Evolutionary conservation across 1,140 invertebrate genomes (phyloP), one percentile per base, ranked within the genome.

Genomic region (Drosophila kanapiae): DNA sequence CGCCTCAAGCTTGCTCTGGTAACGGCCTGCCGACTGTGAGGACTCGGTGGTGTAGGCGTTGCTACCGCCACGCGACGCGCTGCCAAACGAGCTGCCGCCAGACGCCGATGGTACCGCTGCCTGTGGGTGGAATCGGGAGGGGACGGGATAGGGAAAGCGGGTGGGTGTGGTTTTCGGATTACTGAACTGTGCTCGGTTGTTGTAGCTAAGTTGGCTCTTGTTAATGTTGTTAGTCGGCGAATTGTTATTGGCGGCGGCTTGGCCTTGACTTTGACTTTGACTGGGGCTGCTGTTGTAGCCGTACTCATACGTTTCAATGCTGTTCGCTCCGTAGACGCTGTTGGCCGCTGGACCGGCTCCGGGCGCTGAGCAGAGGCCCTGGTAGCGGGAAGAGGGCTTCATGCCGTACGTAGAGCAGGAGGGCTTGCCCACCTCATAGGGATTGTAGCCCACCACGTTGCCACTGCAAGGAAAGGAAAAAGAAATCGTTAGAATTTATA

Each of bases 361-460:
- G 1, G 91, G 83, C 31, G 88, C 85, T 38, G 82, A 75, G 93
- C 96, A 97, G 35, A 97, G 94, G 51, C 96, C 96, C 57, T 95
- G 94, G 91, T 96, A 97, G 93, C 94, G 95, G 70, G 94, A 94
- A 6, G 96, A 97, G 61, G 96, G 94, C 18, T 94, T 93, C 78
- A 96, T 94, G 77, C 96, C 96, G 82, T 95, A 95, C 49, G 93
- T 94, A 61, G 94, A 94, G 93, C 96, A 97, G 45, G 95, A 94
- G 18, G 96, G 96, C 86, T 94, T 94, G 42, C 96, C 96, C 63
- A 95, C 95, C 91, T 95, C 94, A 92, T 97, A 97, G 10, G 96
- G 96, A 62, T 95, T 94, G 72, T 94, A 94, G 53, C 96, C 96
- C 54, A 96, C 94, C 38, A 97, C 95, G 82, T 97, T 97, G 60